These are phyloP conservation scores for Ethmia dodecea DNA, from an alignment of 2,888 invertebrate species.

Conservation along the genomic window DNA sequence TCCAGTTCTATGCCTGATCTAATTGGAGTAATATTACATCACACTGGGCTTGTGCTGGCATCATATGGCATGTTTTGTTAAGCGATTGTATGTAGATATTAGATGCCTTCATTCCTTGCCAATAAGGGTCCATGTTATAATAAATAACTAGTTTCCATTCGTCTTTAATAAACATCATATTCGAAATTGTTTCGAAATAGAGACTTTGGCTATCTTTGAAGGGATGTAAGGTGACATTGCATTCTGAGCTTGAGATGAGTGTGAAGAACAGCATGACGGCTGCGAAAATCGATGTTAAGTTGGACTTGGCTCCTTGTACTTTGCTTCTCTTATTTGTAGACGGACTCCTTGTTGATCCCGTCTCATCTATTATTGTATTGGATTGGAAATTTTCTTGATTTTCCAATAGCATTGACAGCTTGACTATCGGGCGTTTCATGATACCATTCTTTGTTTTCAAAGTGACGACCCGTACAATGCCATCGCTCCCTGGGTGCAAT, in stretches of 20 bases:
- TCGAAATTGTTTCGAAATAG: conserved; percentile 15
- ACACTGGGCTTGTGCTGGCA: too few relatives aligned
- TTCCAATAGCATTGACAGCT: neutral
- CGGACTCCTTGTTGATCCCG: too few relatives aligned
- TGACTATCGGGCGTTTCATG: conserved; percentile 6
- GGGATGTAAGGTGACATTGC: conserved; percentile 10
- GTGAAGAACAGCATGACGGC: neutral
- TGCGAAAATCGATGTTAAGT: neutral
- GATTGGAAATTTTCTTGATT: neutral
- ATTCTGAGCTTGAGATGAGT: conserved; percentile 5
- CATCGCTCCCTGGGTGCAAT: conserved; percentile 20
- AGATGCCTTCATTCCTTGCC: too few relatives aligned
- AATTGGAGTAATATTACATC: too few relatives aligned
- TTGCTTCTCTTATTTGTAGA: neutral
- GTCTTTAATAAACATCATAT: conserved; percentile 13
- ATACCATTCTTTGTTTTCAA: conserved; percentile 15
- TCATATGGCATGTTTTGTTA: too few relatives aligned
- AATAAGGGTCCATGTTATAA: too few relatives aligned
- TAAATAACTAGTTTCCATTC: conserved; percentile 17
- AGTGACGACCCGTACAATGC: conserved; percentile 14
- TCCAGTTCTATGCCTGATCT: too few relatives aligned
- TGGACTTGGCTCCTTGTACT: neutral
- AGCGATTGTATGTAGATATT: too few relatives aligned
- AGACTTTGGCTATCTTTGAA: conserved; percentile 9
- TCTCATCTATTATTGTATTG: too few relatives aligned